Percentiles rank a stretch among this genome's conserved stretches.
These are phyloP conservation scores for Nemoura dubitans DNA, from an alignment of 2,888 invertebrate species.

Conservation along the genomic window DNA sequence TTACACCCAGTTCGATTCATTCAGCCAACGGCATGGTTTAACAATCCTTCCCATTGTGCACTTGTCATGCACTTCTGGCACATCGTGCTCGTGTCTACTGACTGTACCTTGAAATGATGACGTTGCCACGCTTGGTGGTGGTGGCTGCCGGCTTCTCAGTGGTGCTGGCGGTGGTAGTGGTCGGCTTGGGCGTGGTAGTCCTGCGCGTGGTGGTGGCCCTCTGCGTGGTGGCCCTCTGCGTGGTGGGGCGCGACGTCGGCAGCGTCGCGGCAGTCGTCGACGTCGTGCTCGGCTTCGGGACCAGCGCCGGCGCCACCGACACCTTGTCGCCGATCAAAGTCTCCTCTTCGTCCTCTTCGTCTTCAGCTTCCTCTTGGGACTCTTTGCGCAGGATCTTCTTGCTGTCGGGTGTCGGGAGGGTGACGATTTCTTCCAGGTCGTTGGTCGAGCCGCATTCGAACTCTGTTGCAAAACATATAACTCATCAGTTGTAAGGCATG, in stretches of 20 bases:
- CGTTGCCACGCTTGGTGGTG: constrained; percentile 54
- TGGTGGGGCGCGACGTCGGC: constrained; percentile 54
- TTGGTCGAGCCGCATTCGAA: constrained; percentile 59
- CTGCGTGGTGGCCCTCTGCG: constrained; percentile 56
- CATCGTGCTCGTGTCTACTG: neutral
- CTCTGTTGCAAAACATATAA: constrained; percentile 57
- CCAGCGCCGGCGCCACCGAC: constrained; percentile 4
- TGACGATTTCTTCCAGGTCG: constrained; percentile 65
- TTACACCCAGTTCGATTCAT: no score
- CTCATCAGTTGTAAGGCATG: no score
- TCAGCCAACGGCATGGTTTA: no score
- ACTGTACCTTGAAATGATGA: constrained; percentile 25
- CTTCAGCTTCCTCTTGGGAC: constrained; percentile 53
- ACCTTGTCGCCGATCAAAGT: constrained; percentile 18
- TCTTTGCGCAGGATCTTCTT: constrained; percentile 55
- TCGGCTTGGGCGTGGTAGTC: constrained; percentile 56
- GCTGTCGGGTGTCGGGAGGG: constrained; percentile 65
- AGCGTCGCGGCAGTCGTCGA: constrained; percentile 49
- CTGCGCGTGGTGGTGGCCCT: constrained; percentile 53
- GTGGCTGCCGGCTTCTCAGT: constrained; percentile 54
- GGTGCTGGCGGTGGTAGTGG: no score
- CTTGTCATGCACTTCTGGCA: no score
- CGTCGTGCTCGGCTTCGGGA: constrained; percentile 40
- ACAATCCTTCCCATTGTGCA: no score
- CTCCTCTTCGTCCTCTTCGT: constrained; percentile 17